Evolutionary conservation across 2,888 invertebrate species (phyloP).

Genomic region (Eristalinus sepulchralis): DNA sequence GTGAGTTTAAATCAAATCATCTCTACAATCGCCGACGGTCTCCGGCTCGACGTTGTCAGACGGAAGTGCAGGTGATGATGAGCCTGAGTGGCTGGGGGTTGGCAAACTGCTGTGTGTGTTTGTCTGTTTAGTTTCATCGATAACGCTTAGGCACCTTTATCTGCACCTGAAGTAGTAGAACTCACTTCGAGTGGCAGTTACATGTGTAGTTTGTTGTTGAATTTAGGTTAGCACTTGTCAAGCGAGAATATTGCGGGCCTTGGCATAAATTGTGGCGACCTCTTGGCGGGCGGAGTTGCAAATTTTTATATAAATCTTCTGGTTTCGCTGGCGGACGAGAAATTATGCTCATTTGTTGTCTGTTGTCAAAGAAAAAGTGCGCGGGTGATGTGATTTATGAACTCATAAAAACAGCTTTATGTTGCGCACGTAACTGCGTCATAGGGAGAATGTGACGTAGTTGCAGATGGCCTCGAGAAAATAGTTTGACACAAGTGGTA

Average conservation of each 20-base stretch:
- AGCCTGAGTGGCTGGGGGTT: background rate
- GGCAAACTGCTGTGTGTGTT: background rate
- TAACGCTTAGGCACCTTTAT: background rate
- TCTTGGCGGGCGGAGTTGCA: background rate
- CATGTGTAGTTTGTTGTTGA: background rate
- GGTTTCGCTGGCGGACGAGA: background rate
- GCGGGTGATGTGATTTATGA: background rate
- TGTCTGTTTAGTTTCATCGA: background rate
- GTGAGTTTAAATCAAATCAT: conserved; percentile 73
- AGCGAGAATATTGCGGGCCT: background rate
- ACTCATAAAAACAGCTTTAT: no score
- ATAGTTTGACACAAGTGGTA: no score
- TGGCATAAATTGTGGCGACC: background rate
- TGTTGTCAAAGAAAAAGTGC: background rate
- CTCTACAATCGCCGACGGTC: background rate
- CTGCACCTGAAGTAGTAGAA: background rate
- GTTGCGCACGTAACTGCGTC: no score
- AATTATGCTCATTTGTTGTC: background rate
- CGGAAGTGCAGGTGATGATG: background rate
- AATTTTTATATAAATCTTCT: background rate
- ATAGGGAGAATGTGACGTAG: no score
- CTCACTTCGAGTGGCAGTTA: background rate
- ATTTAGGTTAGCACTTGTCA: background rate
- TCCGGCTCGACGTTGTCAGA: background rate
- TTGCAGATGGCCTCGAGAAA: no score